Evolutionary conservation across 2,797 vertebrate species (phyloP).

Genomic region (Phalloptychus januarius): DNA sequence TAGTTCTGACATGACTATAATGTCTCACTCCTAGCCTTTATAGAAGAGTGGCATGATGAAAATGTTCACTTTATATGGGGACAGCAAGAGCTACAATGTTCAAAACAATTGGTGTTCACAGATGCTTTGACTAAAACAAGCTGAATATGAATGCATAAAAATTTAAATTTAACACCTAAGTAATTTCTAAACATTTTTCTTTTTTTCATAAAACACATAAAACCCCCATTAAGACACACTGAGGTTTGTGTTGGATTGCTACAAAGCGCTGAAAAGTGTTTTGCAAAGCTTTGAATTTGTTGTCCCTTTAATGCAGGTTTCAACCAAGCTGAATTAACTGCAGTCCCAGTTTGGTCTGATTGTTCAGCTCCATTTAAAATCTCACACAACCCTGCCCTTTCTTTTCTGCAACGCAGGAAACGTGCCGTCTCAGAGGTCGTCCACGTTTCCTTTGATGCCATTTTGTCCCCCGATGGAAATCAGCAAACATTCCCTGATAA

Average conservation of each 20-base stretch:
- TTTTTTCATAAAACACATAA: too few species aligned
- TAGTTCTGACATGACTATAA: conserved; percentile 7
- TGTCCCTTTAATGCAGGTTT: too few species aligned
- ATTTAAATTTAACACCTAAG: neutral
- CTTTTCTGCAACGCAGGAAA: conserved; percentile 40
- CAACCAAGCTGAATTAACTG: conserved; percentile 13
- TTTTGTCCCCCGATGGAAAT: conserved; percentile 62
- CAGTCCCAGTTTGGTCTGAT: conserved; percentile 29
- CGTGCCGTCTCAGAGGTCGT: conserved; percentile 25
- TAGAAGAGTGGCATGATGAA: neutral
- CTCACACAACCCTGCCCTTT: conserved; percentile 37
- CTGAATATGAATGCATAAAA: neutral
- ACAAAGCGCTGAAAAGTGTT: neutral
- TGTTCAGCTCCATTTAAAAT: conserved; percentile 38
- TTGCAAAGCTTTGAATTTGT: neutral
- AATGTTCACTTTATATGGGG: neutral
- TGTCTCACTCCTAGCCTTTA: neutral
- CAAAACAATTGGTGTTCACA: neutral
- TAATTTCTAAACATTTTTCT: neutral
- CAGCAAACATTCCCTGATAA: conserved; percentile 39
- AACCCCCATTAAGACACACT: neutral
- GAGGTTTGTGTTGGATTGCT: neutral
- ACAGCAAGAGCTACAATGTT: neutral
- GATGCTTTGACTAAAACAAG: neutral
- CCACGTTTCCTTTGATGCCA: conserved; percentile 48